phyloP scores from a whole-genome alignment of 2,888 invertebrate genomes.

The Cabera pusaria region DNA sequence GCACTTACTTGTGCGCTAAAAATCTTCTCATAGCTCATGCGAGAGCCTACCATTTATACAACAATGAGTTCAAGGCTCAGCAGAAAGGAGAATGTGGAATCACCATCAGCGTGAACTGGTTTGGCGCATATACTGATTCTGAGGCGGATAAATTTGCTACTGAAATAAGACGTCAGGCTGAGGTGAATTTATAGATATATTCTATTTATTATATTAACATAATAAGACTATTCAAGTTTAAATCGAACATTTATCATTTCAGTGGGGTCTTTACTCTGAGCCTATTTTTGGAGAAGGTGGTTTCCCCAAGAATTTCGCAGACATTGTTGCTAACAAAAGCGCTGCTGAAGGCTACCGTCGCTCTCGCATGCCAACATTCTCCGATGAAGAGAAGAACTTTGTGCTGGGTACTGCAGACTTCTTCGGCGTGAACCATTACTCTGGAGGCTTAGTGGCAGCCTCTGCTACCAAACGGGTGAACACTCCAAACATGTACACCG shows the following conservation, averaged over 20 bases:
- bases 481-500: no score
- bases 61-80: conserved; percentile 50
- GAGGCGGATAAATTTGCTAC: conserved; percentile 62
- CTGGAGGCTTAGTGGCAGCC: conserved; percentile 29
- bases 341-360: no score
- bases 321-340: no score
- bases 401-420: conserved; percentile 85
- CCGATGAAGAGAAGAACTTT: conserved; percentile 26
- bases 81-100: conserved; percentile 53
- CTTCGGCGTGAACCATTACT: conserved; percentile 88
- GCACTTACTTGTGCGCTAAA: conserved; percentile 77
- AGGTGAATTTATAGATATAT: conserved; percentile 32
- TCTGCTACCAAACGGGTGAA: no score
- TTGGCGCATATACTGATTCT: conserved; percentile 47
- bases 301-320: no score
- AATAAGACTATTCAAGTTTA: no score
- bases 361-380: no score
- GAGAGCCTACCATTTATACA: conserved; percentile 62
- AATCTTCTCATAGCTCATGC: conserved; percentile 81
- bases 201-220: no score
- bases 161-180: conserved; percentile 47
- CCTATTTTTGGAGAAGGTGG: no score
- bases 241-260: conserved; percentile 1
- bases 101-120: conserved; percentile 49
- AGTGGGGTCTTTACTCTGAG: background rate